Evolutionary conservation across 2,113 vertebrate species (phyloP).

Genomic region (Platysteira castanea): DNA sequence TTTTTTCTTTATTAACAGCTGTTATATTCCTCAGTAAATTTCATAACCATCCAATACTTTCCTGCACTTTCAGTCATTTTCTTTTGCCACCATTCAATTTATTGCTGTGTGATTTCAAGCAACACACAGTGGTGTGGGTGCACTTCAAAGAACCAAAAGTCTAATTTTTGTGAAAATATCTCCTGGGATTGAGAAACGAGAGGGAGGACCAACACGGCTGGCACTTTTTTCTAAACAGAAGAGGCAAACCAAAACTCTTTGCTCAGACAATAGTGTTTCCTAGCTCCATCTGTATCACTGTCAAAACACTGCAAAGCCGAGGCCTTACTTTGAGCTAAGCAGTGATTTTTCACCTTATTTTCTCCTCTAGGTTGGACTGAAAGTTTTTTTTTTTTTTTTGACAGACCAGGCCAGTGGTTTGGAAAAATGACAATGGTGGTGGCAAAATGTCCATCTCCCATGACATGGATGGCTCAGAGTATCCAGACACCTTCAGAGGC

Average conservation of each 20-base stretch:
- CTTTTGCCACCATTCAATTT: background rate
- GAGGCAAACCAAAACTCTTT: background rate
- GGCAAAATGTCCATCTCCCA: slow-evolving; percentile 59
- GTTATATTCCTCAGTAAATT: background rate
- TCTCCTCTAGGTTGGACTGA: slow-evolving; percentile 43
- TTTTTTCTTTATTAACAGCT: background rate
- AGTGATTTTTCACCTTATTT: background rate
- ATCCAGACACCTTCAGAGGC: slow-evolving; percentile 12
- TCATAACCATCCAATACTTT: background rate
- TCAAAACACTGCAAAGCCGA: background rate
- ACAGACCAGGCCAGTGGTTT: slow-evolving; percentile 48
- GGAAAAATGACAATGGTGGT: slow-evolving; percentile 27
- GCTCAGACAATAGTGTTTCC: background rate
- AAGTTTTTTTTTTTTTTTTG: slow-evolving; percentile 58
- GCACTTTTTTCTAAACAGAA: background rate
- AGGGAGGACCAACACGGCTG: background rate
- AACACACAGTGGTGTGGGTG: background rate
- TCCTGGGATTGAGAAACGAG: background rate
- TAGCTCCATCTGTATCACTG: background rate
- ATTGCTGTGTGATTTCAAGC: background rate
- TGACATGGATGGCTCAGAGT: slow-evolving; percentile 50
- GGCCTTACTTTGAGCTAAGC: background rate
- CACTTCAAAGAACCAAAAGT: background rate
- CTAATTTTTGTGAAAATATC: background rate
- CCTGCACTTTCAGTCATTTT: background rate